These are phyloP conservation scores for Athene noctua DNA, from an alignment of 2,113 vertebrate species.

Conservation along the genomic window DNA sequence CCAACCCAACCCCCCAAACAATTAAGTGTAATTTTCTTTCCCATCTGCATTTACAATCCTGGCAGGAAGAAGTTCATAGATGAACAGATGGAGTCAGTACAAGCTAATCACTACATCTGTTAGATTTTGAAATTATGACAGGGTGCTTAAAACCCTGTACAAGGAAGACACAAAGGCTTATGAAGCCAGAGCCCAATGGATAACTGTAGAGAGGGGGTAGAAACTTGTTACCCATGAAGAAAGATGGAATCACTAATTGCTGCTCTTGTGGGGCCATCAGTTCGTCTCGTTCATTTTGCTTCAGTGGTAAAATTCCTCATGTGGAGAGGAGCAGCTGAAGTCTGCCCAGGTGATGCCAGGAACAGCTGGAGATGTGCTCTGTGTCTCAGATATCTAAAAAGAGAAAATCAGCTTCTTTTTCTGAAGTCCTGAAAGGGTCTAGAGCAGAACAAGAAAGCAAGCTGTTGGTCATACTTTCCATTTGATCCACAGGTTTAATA, in stretches of 20 bases:
- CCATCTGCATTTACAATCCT: neutral
- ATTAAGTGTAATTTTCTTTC: neutral
- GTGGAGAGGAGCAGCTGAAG: neutral
- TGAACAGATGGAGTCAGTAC: constrained; percentile 25
- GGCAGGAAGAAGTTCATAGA: neutral
- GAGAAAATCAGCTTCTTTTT: neutral
- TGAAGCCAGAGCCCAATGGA: neutral
- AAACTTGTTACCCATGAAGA: neutral
- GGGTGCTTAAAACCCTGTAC: neutral
- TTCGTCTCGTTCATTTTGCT: neutral
- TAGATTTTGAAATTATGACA: neutral
- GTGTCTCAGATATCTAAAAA: neutral
- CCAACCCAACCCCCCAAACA: neutral
- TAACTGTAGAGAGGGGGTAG: neutral
- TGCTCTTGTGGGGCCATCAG: neutral
- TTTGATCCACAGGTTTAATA: neutral
- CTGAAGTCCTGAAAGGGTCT: neutral
- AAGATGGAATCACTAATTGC: neutral
- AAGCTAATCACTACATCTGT: neutral
- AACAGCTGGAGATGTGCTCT: neutral
- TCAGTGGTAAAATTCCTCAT: neutral
- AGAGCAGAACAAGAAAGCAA: neutral
- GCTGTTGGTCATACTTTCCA: neutral
- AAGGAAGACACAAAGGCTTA: neutral
- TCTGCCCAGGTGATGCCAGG: neutral